Evolutionary conservation across 2,113 vertebrate species (phyloP), one percentile per base, ranked within the genome.

Genomic region (Bambusicola thoracicus): DNA sequence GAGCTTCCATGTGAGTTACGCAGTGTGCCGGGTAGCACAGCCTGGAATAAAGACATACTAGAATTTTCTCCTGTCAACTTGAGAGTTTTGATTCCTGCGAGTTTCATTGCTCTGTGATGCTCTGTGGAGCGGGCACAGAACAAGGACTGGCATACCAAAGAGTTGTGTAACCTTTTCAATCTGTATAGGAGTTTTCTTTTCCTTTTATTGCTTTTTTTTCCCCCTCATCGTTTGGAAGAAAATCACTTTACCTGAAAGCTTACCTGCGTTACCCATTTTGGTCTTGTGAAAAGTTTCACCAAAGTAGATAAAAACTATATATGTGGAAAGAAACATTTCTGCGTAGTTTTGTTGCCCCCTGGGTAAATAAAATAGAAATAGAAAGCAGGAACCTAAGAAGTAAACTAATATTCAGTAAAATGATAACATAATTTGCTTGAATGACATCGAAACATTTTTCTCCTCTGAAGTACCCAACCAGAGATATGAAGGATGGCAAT

Each of bases 401-500:
- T 93, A 96, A 96, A 92, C 40, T 74, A 87, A 93, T 79, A 89
- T 93, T 96, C 91, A 92, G 80, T 75, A 67, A 91, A 93, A 75
- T 75, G 77, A 91, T 88, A 89, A 76, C 90, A 93, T 40, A 87
- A 85, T 76, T 92, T 87, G 69, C 49, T 84, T 94, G 88, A 97
- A 94, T 97, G 95, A 85, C 69, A 95, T 32, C 10, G 10, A 43
- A 88, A 92, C 82, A 53, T 30, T 36, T 68, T 93, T 56, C 18
- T 2, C 56, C 76, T 82, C 55, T 85, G 85, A 85, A 82, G 70
- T 94, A 87, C 7, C n/a, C 93, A 93, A 85, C 91, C 91, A 89
- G 96, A 97, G 95, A 92, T 95, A 87, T 75, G 90, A 93, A 90
- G 87, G 76, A 82, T 89, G 69, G 77, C 72, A 73, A 74, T 95